A percentile compares a stretch with the other conserved stretches of the same genome.
Evolutionary conservation across 2,888 invertebrate species (phyloP).

Genomic region (Chymomyza caudatula): DNA sequence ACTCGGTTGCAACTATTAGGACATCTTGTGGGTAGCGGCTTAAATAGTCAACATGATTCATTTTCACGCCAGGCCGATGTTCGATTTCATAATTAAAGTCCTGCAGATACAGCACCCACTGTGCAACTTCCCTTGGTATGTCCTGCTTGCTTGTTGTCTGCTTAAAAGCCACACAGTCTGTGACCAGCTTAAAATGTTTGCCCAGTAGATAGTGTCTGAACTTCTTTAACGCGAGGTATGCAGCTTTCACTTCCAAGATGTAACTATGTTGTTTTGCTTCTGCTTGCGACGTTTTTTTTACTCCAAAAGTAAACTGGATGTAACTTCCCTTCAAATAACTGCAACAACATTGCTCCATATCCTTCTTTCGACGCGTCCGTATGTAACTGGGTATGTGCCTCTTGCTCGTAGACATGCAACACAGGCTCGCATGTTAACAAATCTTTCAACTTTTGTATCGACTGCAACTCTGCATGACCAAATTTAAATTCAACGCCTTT

Average conservation of each 20-base stretch:
- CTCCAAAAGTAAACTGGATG: constrained; percentile 21
- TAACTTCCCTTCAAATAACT: constrained; percentile 12
- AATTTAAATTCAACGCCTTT: constrained; percentile 15
- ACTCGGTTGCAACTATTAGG: background rate
- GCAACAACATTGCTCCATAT: constrained; percentile 31
- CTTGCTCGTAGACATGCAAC: constrained; percentile 19
- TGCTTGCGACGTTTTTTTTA: constrained; percentile 5
- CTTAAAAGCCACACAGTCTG: background rate
- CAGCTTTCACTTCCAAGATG: constrained; percentile 46
- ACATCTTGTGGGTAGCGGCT: background rate
- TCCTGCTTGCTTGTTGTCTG: background rate
- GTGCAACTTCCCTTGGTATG: constrained; percentile 2
- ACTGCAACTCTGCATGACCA: constrained; percentile 2
- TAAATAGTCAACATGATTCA: constrained; percentile 2
- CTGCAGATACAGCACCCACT: constrained; percentile 1
- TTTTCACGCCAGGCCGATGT: background rate
- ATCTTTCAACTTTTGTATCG: constrained; percentile 21
- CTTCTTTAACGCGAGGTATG: constrained; percentile 44
- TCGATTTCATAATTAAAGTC: background rate
- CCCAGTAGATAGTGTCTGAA: constrained; percentile 31
- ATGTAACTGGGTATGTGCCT: constrained; percentile 32
- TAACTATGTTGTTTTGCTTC: constrained; percentile 28
- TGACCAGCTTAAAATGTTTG: background rate
- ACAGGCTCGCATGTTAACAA: constrained; percentile 12
- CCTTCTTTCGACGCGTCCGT: constrained; percentile 39